A percentile compares a stretch with the other conserved stretches of the same genome.
These are phyloP conservation scores for Scolopax rusticola DNA, from an alignment of 2,797 vertebrate species.

Conservation along the genomic window DNA sequence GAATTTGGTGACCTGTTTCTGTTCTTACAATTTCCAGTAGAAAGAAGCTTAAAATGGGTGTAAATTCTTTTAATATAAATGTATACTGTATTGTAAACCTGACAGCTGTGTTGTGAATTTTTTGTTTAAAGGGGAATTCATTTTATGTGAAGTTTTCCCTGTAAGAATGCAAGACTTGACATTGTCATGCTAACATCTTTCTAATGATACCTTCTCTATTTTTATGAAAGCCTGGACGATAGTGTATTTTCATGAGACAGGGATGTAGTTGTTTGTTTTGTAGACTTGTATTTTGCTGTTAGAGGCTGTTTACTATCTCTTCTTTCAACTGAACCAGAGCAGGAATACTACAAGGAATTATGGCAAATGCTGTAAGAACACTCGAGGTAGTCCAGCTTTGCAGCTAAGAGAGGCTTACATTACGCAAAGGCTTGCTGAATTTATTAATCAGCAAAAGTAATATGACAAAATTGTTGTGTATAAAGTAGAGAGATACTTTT, in stretches of 20 bases:
- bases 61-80: not conserved
- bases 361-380: not conserved
- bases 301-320: conserved; percentile 16
- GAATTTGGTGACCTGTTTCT: not conserved
- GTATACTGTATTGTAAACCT: not conserved
- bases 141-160: not conserved
- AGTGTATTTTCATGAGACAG: conserved; percentile 16
- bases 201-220: not conserved
- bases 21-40: not conserved
- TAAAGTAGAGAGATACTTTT: not conserved
- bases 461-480: not conserved
- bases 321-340: conserved; percentile 46
- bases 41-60: not conserved
- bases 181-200: not conserved
- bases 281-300: conserved; percentile 3
- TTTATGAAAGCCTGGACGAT: not conserved
- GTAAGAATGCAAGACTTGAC: not conserved
- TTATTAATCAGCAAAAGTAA: not conserved
- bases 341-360: conserved; percentile 32
- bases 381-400: not conserved
- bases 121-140: not conserved
- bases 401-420: not conserved
- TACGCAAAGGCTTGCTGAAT: not conserved
- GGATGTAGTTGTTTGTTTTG: not conserved
- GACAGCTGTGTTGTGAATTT: not conserved